These are phyloP conservation scores for Istiophorus platypterus DNA, from an alignment of 2,113 vertebrate species.

Conservation along the genomic window DNA sequence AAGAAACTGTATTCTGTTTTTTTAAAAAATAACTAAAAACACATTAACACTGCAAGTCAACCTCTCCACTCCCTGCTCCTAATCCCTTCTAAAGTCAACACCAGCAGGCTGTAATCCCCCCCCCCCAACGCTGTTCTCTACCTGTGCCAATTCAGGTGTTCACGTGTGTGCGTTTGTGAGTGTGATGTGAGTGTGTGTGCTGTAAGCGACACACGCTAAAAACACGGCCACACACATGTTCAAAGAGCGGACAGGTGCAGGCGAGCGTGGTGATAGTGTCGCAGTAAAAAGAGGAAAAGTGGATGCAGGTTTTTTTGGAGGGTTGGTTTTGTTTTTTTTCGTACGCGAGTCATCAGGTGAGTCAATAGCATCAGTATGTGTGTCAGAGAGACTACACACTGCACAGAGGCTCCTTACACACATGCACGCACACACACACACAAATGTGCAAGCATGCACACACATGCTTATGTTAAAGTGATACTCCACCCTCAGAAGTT, in stretches of 20 bases:
- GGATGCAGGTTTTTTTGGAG: too few relatives aligned
- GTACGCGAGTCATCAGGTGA: constrained; percentile 55
- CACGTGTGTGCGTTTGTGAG: constrained; percentile 10
- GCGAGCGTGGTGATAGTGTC: constrained; percentile 12
- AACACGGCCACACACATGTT: constrained; percentile 34
- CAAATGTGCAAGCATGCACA: neutral
- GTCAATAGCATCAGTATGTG: constrained; percentile 53
- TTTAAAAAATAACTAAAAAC: neutral
- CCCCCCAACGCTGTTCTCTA: neutral
- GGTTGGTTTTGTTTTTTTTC: too few relatives aligned
- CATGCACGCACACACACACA: neutral
- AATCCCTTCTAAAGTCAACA: constrained; percentile 43
- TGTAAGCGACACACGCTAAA: constrained; percentile 22
- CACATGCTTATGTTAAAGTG: neutral
- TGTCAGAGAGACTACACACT: constrained; percentile 1
- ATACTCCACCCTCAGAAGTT: too few relatives aligned
- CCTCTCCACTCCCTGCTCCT: constrained; percentile 29
- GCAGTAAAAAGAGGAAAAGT: neutral
- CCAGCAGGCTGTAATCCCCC: neutral
- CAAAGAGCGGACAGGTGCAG: constrained; percentile 59
- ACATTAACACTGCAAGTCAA: neutral
- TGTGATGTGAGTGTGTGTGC: neutral
- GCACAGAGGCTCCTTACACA: neutral
- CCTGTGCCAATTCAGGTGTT: neutral
- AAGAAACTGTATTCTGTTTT: neutral